Percentiles rank a stretch among this genome's conserved stretches.
Evolutionary conservation across 2,113 vertebrate genomes (phyloP).

Genomic region (Redunca redunca): DNA sequence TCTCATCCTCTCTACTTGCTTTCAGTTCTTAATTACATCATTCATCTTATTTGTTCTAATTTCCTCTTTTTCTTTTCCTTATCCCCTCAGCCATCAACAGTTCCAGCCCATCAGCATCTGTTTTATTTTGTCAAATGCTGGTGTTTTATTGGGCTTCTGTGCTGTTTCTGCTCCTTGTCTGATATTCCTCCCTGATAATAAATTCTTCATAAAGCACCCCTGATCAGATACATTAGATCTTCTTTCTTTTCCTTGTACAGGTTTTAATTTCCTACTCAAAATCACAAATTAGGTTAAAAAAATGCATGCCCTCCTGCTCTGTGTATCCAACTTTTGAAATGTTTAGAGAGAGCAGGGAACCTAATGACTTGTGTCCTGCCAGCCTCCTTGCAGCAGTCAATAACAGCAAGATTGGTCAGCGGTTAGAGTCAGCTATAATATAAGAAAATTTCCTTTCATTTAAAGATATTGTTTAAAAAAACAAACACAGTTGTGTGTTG

Average conservation of each 20-base stretch:
- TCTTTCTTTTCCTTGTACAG: conserved; percentile 55
- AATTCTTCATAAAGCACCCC: conserved; percentile 62
- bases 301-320: not conserved
- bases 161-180: conserved; percentile 60
- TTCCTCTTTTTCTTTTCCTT: conserved; percentile 65
- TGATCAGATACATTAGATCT: conserved; percentile 42
- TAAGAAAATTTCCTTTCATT: not conserved
- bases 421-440: not conserved
- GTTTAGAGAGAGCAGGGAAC: not conserved
- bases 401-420: not conserved
- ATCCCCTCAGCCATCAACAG: conserved; percentile 62
- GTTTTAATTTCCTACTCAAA: conserved; percentile 72
- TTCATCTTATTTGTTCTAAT: conserved; percentile 72
- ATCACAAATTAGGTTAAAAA: conserved; percentile 59
- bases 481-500: not conserved
- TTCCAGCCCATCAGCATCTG: conserved; percentile 33
- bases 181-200: conserved; percentile 68
- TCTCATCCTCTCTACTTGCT: not conserved
- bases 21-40: conserved; percentile 65
- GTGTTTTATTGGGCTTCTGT: conserved; percentile 51
- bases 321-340: not conserved
- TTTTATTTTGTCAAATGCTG: conserved; percentile 63
- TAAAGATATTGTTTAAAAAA: not conserved
- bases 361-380: not conserved
- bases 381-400: not conserved